These are phyloP conservation scores for Volucella bombylans DNA, from an alignment of 2,888 invertebrate species.

Conservation along the genomic window DNA sequence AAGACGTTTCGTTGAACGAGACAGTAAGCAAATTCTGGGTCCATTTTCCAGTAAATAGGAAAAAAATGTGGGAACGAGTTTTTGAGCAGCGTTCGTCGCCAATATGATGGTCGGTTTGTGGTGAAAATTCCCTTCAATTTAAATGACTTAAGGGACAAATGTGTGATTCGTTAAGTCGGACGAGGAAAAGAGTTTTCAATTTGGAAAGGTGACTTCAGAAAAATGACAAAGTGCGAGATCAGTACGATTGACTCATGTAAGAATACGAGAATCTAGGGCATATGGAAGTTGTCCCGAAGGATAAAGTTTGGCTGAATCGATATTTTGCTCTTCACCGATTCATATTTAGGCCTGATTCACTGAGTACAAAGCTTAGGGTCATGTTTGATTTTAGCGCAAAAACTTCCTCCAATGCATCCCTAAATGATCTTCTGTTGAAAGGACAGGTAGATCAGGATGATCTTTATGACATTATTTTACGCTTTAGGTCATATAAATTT, in stretches of 20 bases:
- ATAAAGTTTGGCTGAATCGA: neutral
- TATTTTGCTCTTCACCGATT: slow-evolving; percentile 5
- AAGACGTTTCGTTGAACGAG: neutral
- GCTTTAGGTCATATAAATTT: slow-evolving; percentile 25
- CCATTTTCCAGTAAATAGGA: neutral
- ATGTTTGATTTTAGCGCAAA: slow-evolving; percentile 51
- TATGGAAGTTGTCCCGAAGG: slow-evolving; percentile 3
- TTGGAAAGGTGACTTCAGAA: slow-evolving; percentile 9
- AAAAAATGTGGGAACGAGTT: neutral
- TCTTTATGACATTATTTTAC: slow-evolving; percentile 55
- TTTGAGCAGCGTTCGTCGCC: neutral
- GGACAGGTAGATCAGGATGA: slow-evolving; percentile 73
- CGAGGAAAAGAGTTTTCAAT: neutral
- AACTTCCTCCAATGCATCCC: slow-evolving; percentile 57
- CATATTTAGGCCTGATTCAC: slow-evolving; percentile 7
- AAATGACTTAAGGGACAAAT: neutral
- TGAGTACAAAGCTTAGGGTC: slow-evolving; percentile 30
- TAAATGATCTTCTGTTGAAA: slow-evolving; percentile 75
- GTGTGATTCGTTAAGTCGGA: slow-evolving; percentile 3
- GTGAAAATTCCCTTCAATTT: neutral
- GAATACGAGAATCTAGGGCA: slow-evolving; percentile 8
- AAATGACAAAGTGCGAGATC: neutral
- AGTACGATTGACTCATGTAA: slow-evolving; percentile 4
- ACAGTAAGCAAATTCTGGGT: neutral
- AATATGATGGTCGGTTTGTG: slow-evolving; percentile 6